Base-by-base conservation (phyloP, 2,797 vertebrate genomes). In the Hirundo rustica region DNA sequence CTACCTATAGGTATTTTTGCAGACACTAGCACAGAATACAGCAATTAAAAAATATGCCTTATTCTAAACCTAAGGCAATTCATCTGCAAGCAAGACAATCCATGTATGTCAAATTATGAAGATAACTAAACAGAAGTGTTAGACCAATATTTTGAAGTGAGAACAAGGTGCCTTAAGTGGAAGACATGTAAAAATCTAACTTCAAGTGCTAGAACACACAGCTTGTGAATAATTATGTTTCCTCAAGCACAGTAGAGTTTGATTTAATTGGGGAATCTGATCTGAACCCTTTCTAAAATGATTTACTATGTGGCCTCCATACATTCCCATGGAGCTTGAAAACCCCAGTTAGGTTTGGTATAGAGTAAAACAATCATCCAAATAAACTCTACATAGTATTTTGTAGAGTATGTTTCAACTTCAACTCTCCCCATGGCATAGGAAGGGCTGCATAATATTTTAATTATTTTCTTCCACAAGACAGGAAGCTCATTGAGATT, bases 401-500 rank as follows among this genome's bases (percentile, higher is more conserved):
- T 72, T 67, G 55, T 57, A 53, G 30, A 78, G 38, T 54, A 29
- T 61, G 51, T 38, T 88, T 84, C 60, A 94, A 90, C 27, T 95
- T 88, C 78, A 88, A 36, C 34, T 82, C 60, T 95, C 83, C 93
- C 93, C 72, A 92, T 81, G 80, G 87, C 86, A 93, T 36, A 91
- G 81, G 88, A 92, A 95, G 87, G 83, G 85, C 60, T 0, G 9
- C 89, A 93, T 73, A 94, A 67, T 84, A 95, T 87, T 95, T 84
- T 85, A 93, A 95, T 89, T 92, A 82, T 95, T 93, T 94, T 94
- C 72, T 91, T 95, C 91, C 90, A 96, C 82, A 86, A 91, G 85
- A 79, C 88, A 96, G 95, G 91, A 96, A 95, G 89, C 88, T 89
- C 70, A 91, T 60, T 92, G 84, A 93, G 81, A 95, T 95, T 96